Conservation (phyloP, 2,888 invertebrate species). For the Dexiosoma caninum region DNA sequence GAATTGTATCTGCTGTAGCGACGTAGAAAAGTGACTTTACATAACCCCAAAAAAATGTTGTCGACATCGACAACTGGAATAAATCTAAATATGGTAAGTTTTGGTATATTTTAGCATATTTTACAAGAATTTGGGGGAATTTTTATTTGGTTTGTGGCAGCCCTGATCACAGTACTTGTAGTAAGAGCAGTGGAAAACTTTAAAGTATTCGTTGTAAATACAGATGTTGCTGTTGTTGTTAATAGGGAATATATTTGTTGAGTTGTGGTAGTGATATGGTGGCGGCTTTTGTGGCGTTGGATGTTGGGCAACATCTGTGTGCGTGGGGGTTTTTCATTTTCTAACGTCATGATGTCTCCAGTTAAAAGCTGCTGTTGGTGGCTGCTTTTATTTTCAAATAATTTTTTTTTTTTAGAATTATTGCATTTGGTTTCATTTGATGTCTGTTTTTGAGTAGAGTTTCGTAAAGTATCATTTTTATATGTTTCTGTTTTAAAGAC, state of each 20-base stretch:
- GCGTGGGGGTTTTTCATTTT: constrained; percentile 59
- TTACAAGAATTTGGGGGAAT: too few relatives aligned
- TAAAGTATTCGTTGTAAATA: neutral
- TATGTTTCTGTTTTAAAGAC: constrained; percentile 4
- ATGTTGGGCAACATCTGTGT: constrained; percentile 55
- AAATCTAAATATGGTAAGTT: too few relatives aligned
- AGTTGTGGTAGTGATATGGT: neutral
- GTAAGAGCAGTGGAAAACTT: neutral
- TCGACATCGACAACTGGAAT: too few relatives aligned
- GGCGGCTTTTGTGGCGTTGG: constrained; percentile 14
- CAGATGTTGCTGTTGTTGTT: neutral
- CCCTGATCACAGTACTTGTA: neutral
- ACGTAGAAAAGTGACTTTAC: too few relatives aligned
- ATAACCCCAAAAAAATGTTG: too few relatives aligned
- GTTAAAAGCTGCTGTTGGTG: constrained; percentile 35
- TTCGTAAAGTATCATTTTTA: constrained; percentile 59
- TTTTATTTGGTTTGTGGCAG: too few relatives aligned
- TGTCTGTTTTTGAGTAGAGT: constrained; percentile 46
- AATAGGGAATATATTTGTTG: neutral
- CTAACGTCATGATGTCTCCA: constrained; percentile 56
- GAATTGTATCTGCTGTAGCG: too few relatives aligned
- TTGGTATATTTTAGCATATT: too few relatives aligned
- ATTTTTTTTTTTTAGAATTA: neutral
- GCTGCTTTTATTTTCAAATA: constrained; percentile 33
- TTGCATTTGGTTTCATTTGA: constrained; percentile 43